Conservation (phyloP, 2,797 vertebrate genomes). For the Sebastes hubbsi region DNA sequence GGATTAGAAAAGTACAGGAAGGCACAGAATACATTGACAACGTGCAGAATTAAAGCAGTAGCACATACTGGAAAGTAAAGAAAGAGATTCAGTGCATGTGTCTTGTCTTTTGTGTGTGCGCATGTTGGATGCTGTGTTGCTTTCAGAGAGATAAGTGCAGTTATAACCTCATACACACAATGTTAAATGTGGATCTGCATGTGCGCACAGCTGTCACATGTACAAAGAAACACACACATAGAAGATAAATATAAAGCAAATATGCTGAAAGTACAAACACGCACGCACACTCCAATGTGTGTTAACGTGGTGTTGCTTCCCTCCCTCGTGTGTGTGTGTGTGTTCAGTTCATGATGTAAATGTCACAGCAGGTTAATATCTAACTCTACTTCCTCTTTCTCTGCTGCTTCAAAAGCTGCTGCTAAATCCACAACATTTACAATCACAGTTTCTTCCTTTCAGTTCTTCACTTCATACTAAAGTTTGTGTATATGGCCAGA, state of each 20-base stretch:
- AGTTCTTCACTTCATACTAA: neutral
- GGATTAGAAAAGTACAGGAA: neutral
- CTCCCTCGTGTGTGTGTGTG: constrained; percentile 5
- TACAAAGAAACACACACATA: neutral
- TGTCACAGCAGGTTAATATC: constrained; percentile 63
- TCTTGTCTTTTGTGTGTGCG: neutral
- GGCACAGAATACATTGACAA: neutral
- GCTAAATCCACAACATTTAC: neutral
- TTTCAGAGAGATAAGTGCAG: neutral
- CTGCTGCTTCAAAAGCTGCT: neutral
- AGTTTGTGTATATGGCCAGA: neutral
- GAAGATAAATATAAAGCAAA: constrained; percentile 4
- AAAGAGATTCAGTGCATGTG: neutral
- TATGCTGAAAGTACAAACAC: neutral
- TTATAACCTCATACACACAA: neutral
- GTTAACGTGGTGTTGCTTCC: neutral
- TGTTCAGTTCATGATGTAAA: constrained; percentile 52
- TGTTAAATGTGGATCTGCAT: neutral
- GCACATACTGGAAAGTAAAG: neutral
- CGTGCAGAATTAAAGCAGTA: neutral
- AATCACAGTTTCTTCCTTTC: neutral
- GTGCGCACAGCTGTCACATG: constrained; percentile 3
- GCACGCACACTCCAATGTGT: neutral
- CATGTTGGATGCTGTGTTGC: neutral
- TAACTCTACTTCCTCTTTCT: constrained; percentile 43